Percentiles rank a stretch among this genome's conserved stretches.
phyloP scores from a whole-genome alignment of 2,113 vertebrate genomes.

The Kryptolebias marmoratus region DNA sequence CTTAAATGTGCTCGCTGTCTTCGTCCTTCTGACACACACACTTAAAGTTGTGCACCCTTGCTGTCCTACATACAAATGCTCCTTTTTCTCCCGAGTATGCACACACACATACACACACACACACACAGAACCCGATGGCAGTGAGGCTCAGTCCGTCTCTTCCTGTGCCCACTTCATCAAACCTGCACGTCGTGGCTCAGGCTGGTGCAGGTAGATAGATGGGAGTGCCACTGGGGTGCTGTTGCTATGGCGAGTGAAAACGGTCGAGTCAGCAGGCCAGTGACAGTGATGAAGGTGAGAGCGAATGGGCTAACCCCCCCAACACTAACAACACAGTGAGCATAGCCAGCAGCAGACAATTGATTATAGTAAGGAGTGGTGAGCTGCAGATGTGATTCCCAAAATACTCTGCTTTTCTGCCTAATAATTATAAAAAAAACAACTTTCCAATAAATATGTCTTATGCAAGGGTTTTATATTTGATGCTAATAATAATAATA shows the following conservation, averaged over 20 bases:
- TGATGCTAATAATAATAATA: background rate
- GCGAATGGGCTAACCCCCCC: conserved; percentile 40
- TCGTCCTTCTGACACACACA: conserved; percentile 43
- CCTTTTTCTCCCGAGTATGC: background rate
- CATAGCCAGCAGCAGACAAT: conserved; percentile 66
- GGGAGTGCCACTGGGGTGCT: conserved; percentile 49
- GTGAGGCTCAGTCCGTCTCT: conserved; percentile 27
- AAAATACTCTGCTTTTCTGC: conserved; percentile 51
- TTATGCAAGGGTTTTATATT: background rate
- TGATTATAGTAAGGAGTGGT: conserved; percentile 25
- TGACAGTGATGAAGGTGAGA: conserved; percentile 77
- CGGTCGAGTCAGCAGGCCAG: conserved; percentile 66
- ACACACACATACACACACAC: conserved; percentile 25
- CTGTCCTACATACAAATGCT: conserved; percentile 44
- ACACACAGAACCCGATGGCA: conserved; percentile 16
- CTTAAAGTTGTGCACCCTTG: conserved; percentile 30
- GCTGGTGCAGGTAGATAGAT: conserved; percentile 69
- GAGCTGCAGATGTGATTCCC: conserved; percentile 48
- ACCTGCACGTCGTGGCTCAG: conserved; percentile 37
- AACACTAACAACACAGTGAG: conserved; percentile 54
- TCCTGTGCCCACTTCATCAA: conserved; percentile 66
- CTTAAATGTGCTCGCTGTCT: conserved; percentile 34
- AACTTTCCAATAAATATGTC: background rate
- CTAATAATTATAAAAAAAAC: background rate
- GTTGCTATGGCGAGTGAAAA: conserved; percentile 62